Conservation (phyloP, 1,140 invertebrate genomes). For the Caenorhabditis inopinata region DNA sequence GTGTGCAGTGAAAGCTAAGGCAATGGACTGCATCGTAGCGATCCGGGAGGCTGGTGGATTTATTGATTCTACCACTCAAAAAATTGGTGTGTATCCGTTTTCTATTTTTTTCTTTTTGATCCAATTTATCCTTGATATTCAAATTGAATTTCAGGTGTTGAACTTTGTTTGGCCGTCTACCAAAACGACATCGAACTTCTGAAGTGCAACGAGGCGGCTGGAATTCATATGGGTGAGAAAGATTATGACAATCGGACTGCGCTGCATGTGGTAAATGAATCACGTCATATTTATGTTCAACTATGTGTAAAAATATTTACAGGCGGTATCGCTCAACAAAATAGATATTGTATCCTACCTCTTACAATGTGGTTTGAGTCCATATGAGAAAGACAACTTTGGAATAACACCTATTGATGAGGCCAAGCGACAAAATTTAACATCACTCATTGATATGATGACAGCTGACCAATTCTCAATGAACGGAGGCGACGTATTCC, state of each 20-base stretch:
- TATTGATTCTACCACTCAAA: constrained; percentile 41
- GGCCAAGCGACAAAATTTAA: not conserved
- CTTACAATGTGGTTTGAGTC: constrained; percentile 30
- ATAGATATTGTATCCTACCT: constrained; percentile 42
- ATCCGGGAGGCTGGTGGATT: constrained; percentile 58
- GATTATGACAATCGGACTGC: constrained; percentile 65
- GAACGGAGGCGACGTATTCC: not conserved
- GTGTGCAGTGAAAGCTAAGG: constrained; percentile 55
- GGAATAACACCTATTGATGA: constrained; percentile 38
- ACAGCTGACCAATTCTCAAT: not conserved
- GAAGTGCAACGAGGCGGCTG: constrained; percentile 61
- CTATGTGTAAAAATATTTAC: constrained; percentile 15
- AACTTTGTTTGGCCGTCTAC: constrained; percentile 60
- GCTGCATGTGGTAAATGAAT: constrained; percentile 60
- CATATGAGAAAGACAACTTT: constrained; percentile 36
- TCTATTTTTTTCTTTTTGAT: not conserved
- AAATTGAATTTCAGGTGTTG: constrained; percentile 54
- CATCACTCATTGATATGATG: not conserved
- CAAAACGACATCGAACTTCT: constrained; percentile 55
- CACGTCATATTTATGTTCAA: not conserved
- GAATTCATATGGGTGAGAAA: constrained; percentile 54
- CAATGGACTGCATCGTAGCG: constrained; percentile 55
- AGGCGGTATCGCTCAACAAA: constrained; percentile 42
- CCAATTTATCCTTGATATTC: not conserved
- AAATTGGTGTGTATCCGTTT: constrained; percentile 50